A percentile compares a stretch with the other conserved stretches of the same genome.
Conservation (phyloP, 2,888 invertebrate species). For the Thelaira solivaga region DNA sequence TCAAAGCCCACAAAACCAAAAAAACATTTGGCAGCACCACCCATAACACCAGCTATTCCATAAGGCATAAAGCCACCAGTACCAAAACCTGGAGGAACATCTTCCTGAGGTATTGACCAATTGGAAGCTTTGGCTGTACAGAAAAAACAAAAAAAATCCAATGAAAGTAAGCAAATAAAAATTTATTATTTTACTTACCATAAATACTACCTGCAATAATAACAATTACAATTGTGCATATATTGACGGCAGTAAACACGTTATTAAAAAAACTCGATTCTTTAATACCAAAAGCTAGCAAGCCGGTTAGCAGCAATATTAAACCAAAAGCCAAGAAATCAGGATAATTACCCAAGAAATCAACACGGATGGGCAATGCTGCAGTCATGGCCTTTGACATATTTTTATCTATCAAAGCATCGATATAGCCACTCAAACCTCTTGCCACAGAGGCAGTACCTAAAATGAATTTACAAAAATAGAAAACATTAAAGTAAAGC, state of each 20-base stretch:
- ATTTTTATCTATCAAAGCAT: conserved; percentile 80
- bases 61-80: conserved; percentile 95
- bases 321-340: conserved; percentile 84
- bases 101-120: conserved; percentile 83
- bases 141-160: neutral
- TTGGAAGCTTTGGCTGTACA: conserved; percentile 84
- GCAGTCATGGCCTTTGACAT: conserved; percentile 79
- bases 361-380: conserved; percentile 80
- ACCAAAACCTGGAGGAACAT: conserved; percentile 82
- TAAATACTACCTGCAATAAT: conserved; percentile 90
- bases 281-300: conserved; percentile 85
- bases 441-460: conserved; percentile 87
- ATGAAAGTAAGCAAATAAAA: conserved; percentile 64
- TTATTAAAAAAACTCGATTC: conserved; percentile 93
- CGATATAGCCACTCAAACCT: conserved; percentile 85
- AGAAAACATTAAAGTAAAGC: neutral
- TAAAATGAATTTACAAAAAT: conserved; percentile 70
- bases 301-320: conserved; percentile 80
- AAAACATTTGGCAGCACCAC: conserved; percentile 91
- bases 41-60: conserved; percentile 91
- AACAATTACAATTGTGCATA: conserved; percentile 88
- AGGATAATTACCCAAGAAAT: conserved; percentile 82
- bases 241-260: conserved; percentile 92
- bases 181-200: too few species aligned
- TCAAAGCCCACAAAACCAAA: conserved; percentile 98